Conservation (phyloP, 2,797 vertebrate species). For the Dromococcyx pavoninus region DNA sequence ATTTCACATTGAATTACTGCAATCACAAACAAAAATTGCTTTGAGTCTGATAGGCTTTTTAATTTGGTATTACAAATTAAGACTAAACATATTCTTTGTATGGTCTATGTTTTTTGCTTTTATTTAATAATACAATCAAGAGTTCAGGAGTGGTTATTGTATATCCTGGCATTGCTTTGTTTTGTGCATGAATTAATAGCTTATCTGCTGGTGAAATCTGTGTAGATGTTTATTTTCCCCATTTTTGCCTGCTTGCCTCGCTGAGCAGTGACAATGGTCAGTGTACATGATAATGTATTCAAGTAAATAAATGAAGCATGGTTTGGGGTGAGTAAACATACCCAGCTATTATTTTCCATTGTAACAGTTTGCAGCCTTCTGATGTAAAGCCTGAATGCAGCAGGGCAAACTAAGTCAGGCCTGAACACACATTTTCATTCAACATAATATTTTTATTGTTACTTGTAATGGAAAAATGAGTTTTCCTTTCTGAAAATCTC, state of each 20-base stretch:
- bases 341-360: constrained; percentile 23
- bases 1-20: not conserved
- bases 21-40: not conserved
- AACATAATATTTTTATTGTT: constrained; percentile 36
- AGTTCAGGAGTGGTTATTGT: not conserved
- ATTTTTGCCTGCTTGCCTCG: not conserved
- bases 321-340: constrained; percentile 14
- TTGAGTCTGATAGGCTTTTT: not conserved
- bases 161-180: constrained; percentile 7
- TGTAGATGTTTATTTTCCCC: not conserved
- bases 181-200: constrained; percentile 11
- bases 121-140: not conserved
- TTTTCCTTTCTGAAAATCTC: not conserved
- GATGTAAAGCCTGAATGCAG: constrained; percentile 26
- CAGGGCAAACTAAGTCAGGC: constrained; percentile 37
- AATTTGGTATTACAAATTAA: not conserved
- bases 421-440: constrained; percentile 40
- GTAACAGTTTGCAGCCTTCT: not conserved
- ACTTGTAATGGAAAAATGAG: constrained; percentile 30
- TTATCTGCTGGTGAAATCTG: constrained; percentile 27
- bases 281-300: not conserved
- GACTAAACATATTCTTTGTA: not conserved
- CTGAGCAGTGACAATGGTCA: constrained; percentile 11
- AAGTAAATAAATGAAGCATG: constrained; percentile 47
- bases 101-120: not conserved